Conservation (phyloP, 2,888 invertebrate genomes). For the Temnothorax unifasciatus region DNA sequence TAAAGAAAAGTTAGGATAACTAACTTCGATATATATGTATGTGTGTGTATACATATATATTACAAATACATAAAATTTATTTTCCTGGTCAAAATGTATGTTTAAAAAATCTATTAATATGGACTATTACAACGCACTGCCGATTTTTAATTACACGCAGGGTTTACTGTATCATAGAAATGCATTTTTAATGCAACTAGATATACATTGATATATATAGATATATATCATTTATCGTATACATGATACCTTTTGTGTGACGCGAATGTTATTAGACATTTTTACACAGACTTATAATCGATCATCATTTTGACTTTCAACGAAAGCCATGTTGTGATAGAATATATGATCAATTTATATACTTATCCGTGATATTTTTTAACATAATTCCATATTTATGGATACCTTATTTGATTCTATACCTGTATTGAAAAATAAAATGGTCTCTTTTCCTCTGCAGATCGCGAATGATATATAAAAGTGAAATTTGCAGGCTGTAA, state of each 20-base stretch:
- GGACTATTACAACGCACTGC: conserved; percentile 47
- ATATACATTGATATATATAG: not conserved
- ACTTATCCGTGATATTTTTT: conserved; percentile 5
- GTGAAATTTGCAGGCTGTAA: conserved; percentile 24
- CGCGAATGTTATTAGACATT: conserved; percentile 23
- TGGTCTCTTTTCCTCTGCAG: not conserved
- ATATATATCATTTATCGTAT: conserved; percentile 2
- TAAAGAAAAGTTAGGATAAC: conserved; percentile 17
- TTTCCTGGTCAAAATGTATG: not conserved
- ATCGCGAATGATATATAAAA: conserved; percentile 2
- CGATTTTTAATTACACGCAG: conserved; percentile 26
- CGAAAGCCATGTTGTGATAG: conserved; percentile 43
- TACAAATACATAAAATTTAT: conserved; percentile 27
- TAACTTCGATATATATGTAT: conserved; percentile 20
- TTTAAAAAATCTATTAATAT: not conserved
- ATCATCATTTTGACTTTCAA: conserved; percentile 25
- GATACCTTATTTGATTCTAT: not conserved
- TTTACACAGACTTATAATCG: conserved; percentile 25
- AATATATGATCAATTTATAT: conserved; percentile 35
- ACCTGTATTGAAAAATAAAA: not conserved
- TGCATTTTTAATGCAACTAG: conserved; percentile 24
- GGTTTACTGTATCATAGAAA: conserved; percentile 34
- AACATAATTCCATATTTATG: conserved; percentile 23
- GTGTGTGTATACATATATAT: not conserved
- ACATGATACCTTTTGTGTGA: conserved; percentile 13